phyloP scores from a whole-genome alignment of 2,797 vertebrate genomes.

The Cichlasoma orientale region DNA sequence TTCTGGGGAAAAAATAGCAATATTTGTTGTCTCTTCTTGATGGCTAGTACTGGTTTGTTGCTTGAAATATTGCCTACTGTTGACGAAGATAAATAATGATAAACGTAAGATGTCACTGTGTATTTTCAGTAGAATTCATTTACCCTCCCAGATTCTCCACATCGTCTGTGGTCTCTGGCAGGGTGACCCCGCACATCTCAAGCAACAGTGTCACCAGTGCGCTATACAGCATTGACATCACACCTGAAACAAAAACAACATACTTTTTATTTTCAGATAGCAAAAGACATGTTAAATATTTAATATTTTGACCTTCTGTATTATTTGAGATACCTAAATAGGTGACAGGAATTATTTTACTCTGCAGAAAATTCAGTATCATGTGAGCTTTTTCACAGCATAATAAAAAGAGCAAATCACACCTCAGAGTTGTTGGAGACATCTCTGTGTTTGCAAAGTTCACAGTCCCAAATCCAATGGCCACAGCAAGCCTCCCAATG shows the following conservation, averaged over 20 bases:
- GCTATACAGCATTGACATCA: conserved; percentile 37
- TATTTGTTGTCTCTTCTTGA: neutral
- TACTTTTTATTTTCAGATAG: neutral
- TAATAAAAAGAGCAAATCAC: neutral
- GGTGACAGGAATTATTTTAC: too few species aligned
- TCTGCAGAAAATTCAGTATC: too few species aligned
- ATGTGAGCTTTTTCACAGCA: neutral
- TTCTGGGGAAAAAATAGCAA: neutral
- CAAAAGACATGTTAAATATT: neutral
- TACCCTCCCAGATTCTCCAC: conserved; percentile 32
- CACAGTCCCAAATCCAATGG: conserved; percentile 57
- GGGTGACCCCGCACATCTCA: conserved; percentile 30
- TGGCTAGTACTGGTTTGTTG: neutral
- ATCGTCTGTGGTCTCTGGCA: conserved; percentile 45
- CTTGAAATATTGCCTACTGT: neutral
- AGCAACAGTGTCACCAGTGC: conserved; percentile 29
- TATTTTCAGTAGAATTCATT: neutral
- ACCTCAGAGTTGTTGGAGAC: conserved; percentile 53
- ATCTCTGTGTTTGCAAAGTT: conserved; percentile 67
- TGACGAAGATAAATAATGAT: neutral
- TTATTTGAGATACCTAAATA: too few species aligned
- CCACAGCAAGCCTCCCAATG: conserved; percentile 41
- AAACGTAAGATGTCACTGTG: neutral
- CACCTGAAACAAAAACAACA: neutral
- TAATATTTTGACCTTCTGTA: neutral